phyloP scores from a whole-genome alignment of 2,797 vertebrate genomes.

The Gymnodraco acuticeps region DNA sequence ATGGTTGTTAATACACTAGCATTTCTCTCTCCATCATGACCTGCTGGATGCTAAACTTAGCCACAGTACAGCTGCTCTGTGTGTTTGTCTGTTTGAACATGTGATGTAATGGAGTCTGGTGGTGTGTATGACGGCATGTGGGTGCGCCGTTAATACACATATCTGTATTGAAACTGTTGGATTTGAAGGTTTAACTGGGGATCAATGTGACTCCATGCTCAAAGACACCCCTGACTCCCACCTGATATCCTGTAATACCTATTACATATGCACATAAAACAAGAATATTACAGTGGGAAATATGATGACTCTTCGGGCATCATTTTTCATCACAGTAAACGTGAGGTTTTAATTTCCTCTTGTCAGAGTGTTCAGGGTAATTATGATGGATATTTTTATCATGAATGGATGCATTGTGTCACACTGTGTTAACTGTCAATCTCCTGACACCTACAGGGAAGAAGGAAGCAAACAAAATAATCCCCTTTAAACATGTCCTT shows the following conservation, averaged over 20 bases:
- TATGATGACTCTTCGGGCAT: neutral
- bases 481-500: conserved; percentile 29
- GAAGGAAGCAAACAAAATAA: conserved; percentile 17
- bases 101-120: conserved; percentile 38
- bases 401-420: conserved; percentile 13
- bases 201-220: conserved; percentile 37
- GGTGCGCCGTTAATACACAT: neutral
- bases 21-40: conserved; percentile 50
- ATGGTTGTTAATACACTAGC: conserved; percentile 32
- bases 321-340: conserved; percentile 29
- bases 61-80: conserved; percentile 76
- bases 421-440: conserved; percentile 32
- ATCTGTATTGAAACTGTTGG: conserved; percentile 39
- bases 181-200: conserved; percentile 47
- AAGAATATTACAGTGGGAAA: conserved; percentile 3
- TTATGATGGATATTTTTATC: conserved; percentile 17
- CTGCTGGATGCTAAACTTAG: conserved; percentile 79
- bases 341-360: conserved; percentile 32
- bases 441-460: conserved; percentile 22
- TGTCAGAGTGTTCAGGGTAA: conserved; percentile 2
- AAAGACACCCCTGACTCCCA: conserved; percentile 16
- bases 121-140: conserved; percentile 12
- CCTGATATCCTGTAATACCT: conserved; percentile 17
- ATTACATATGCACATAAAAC: conserved; percentile 16
- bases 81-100: conserved; percentile 53